Conservation (phyloP, 2,113 vertebrate genomes). For the Mesembrinibis cayennensis region DNA sequence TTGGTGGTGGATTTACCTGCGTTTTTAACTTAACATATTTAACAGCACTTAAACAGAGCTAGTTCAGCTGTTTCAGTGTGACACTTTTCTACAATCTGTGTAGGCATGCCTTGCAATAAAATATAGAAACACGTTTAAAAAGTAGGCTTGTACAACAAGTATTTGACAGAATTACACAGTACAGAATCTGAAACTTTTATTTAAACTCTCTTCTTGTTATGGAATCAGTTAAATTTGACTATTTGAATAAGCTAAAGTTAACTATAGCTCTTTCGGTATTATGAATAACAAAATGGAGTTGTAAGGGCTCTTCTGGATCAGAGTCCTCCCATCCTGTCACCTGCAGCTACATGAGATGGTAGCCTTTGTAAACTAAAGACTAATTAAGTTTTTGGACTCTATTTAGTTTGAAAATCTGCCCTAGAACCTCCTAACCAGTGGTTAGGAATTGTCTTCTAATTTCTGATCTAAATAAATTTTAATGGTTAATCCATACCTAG, state of each 20-base stretch:
- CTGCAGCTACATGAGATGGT: neutral
- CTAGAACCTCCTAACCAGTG: neutral
- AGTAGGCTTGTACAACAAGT: neutral
- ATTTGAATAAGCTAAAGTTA: neutral
- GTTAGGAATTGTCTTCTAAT: neutral
- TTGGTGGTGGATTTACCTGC: neutral
- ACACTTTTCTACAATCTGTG: neutral
- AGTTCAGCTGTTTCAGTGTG: neutral
- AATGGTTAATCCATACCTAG: neutral
- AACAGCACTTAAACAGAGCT: neutral
- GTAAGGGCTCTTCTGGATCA: neutral
- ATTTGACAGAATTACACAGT: neutral
- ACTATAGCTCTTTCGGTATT: neutral
- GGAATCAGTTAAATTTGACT: neutral
- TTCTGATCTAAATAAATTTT: constrained; percentile 7
- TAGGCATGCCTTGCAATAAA: neutral
- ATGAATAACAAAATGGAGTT: neutral
- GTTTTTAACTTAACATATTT: neutral
- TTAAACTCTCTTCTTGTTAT: neutral
- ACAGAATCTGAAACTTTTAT: neutral
- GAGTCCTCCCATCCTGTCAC: neutral
- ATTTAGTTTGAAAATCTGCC: neutral
- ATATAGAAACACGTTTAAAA: neutral
- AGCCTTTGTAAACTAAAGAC: neutral
- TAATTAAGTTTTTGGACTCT: neutral